A percentile compares a stretch with the other conserved stretches of the same genome.
Conservation (phyloP, 2,888 invertebrate genomes). For the Campoplex capitator region DNA sequence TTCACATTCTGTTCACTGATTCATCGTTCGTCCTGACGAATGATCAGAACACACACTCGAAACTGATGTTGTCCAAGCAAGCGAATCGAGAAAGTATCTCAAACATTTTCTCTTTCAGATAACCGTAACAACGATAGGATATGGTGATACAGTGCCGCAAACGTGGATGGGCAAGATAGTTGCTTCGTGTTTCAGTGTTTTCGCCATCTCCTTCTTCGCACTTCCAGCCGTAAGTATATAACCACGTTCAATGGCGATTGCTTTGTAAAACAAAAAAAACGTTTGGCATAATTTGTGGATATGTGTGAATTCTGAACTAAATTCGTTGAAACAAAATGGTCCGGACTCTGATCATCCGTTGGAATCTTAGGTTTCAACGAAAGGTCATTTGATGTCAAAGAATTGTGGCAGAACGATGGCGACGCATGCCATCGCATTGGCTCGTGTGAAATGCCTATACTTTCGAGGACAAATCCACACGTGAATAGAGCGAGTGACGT, state of each 20-base stretch:
- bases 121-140: constrained; percentile 94
- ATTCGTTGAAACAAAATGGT: not conserved
- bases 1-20: not conserved
- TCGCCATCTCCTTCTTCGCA: constrained; percentile 95
- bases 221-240: constrained; percentile 91
- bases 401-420: not conserved
- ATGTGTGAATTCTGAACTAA: not conserved
- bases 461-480: constrained; percentile 3
- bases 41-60: not conserved
- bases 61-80: not conserved
- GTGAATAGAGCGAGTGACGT: not conserved
- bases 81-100: not conserved
- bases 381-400: not conserved
- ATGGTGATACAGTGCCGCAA: constrained; percentile 94
- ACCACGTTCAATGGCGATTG: no score
- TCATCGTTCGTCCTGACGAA: not conserved
- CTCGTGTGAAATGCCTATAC: not conserved
- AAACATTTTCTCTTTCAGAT: constrained; percentile 85
- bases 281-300: no score
- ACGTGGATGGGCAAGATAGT: constrained; percentile 95
- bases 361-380: not conserved
- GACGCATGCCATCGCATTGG: no score
- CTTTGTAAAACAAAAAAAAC: no score
- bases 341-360: not conserved
- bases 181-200: constrained; percentile 93